Evolutionary conservation across 1,140 invertebrate genomes (phyloP), one percentile per base, ranked within the genome.

Genomic region (Panagrolaimus sp.): DNA sequence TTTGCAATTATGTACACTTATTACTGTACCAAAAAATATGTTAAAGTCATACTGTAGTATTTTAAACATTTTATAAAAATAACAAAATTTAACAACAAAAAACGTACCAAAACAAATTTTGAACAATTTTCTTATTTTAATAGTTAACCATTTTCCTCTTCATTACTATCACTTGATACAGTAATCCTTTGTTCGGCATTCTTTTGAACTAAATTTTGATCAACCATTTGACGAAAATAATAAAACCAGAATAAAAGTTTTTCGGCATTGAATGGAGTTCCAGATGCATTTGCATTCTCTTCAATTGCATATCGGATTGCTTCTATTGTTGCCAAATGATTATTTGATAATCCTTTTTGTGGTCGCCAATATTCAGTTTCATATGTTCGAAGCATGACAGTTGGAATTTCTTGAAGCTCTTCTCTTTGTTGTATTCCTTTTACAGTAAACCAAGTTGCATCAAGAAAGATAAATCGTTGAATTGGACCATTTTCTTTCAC

Each of bases 281-380:
- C 45, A 63, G 17, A 44, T 48, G 71, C 64, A 24, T 78, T 63
- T 12, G 63, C 43, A 65, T 71, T 67, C 67, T 82, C 80, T 47
- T 69, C 43, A 32, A 79, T 38, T 3, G 80, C 82, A 63, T 82
- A 82, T 38, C 80, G 82, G 45, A 82, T 83, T 10, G 80, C 80
- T 73, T 82, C 80, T 7, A 82, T 82, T 43, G 80, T 82, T 21
- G 80, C 80, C 48, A 82, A 70, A 67, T 68, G 71, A 28, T 74
- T 73, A 44, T 48, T 63, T 32, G 9, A 58, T 62, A 43, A 65
- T 10, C 74, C 64, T 43, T 75, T 71, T 69, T 82, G 80, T 7
- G 79, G 79, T 55, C 80, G 55, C 80, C 80, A 82, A 67, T 78
- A 82, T 15, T 80, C 67, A 14, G 80, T 82, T 43, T 62, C 48